These are phyloP conservation scores for Zosterops hypoxanthus DNA, from an alignment of 2,113 vertebrate genomes.

Conservation along the genomic window DNA sequence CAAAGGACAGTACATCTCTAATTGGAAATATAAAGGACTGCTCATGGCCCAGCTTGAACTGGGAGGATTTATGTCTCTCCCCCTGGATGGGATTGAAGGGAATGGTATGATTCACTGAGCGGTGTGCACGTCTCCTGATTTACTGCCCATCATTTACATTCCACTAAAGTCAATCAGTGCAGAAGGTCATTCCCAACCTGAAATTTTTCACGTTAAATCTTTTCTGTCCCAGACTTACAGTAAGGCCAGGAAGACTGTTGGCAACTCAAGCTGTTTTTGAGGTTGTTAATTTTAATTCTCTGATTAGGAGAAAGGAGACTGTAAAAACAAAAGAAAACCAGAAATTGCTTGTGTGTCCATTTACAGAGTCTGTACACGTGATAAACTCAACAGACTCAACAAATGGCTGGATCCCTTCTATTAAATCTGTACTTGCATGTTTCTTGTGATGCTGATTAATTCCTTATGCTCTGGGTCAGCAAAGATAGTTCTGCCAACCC, in stretches of 20 bases:
- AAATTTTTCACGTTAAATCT: constrained; percentile 78
- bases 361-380: fast-evolving
- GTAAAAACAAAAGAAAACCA: constrained; percentile 11
- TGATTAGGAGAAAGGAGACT: neutral
- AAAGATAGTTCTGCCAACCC: neutral
- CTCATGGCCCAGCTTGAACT: constrained; percentile 60
- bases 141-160: constrained; percentile 86
- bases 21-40: constrained; percentile 75
- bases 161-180: constrained; percentile 85
- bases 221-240: constrained; percentile 38
- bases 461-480: constrained; percentile 33
- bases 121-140: constrained; percentile 76
- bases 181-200: constrained; percentile 86
- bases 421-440: constrained; percentile 4
- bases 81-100: constrained; percentile 79
- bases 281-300: constrained; percentile 27
- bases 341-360: neutral
- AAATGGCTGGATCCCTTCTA: neutral
- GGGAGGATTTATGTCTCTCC: constrained; percentile 83
- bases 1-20: constrained; percentile 73
- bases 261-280: constrained; percentile 11
- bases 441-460: constrained; percentile 11
- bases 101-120: constrained; percentile 77
- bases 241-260: neutral
- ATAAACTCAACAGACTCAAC: neutral